Base-by-base conservation (phyloP, 2,888 invertebrate genomes). In the Acanthacorydalis orientalis region DNA sequence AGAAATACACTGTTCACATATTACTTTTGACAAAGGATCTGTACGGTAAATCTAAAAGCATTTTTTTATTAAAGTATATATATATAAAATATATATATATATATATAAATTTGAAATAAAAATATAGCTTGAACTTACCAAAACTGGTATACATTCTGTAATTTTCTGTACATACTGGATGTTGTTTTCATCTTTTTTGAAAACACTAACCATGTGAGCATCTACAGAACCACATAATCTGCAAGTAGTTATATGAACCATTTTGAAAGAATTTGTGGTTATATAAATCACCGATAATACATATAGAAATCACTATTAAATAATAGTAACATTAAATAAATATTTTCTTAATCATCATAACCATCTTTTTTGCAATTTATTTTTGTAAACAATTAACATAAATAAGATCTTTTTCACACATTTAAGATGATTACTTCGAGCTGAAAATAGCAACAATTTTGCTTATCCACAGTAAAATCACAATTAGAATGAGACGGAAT, bases 161-260 rank as follows among this genome's bases (percentile, higher is more conserved):
- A 47, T 47, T 47, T 47, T 42, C 8, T 40, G 37, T 2, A 47
- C 35, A 47, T 47, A 47, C 15, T 47, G 47, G 8, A 47, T 34
- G n/a, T 34, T 44, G 52, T 16, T 16, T n/a, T 41, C 44, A 47
- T 16, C 14, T 16, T 16, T 31, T 16, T 47, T 32, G 16, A 39
- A 47, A 31, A 47, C 23, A 32, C 40, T 48, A 12, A 44, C 11
- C 12, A 31, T 15, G 16, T 31, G 31, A 8, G 43, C 23, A n/a
- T 48, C 31, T n/a, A 23, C 15, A 31, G 39, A 45, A 32, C 46
- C 44, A 16, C 46, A 54, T 40, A 47, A 52, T 53, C 46, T 51
- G 47, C 44, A 55, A 23, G 23, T 23, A 23, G 23, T 23, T 23
- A 23, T 23, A 23, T 23, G 23, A 23, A 23, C 23, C 23, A 23